Base-by-base conservation (phyloP, 2,113 vertebrate species). In the Mirounga angustirostris region DNA sequence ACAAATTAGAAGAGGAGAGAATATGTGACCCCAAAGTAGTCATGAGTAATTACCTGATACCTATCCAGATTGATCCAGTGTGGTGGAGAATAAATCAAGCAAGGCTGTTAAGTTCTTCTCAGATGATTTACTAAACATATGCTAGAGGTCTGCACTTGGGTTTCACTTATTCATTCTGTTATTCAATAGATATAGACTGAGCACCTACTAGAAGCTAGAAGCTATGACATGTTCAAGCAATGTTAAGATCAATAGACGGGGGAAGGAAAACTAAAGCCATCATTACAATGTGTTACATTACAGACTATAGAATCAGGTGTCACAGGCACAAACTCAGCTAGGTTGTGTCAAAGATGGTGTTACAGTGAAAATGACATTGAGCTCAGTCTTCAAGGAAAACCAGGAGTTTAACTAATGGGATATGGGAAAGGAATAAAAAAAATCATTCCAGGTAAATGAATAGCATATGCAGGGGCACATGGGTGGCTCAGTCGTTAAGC, bases 81-180 rank as follows among this genome's bases (percentile, higher is more conserved):
- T 81, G 0, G n/a, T 14, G 89, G 50, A 85, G 26, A 91, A 73
- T 30, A 89, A 95, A 56, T 46, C 71, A 91, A 56, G 52, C 24
- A 59, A 86, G 15, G 28, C 28, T 76, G 19, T 76, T 59, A 61
- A 85, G 5, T 1, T 56, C 22, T 40, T 80, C 33, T 80, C 63
- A 63, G 40, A 50, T 52, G n/a, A 59, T 50, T 96, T 74, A 89
- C 28, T n/a, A 67, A 92, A 28, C 16, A 30, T 30, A 26, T 46
- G 16, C 78, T 89, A 46, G 7, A 59, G 63, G 11, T 33, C 19
- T 56, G 6, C 40, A 36, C 19, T 12, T 56, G 26, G 18, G 30
- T 85, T 92, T 82, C 30, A 71, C 78, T 61, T 92, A 61, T 28
- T 78, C 56, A 78, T 65, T 94, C 52, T 95, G 16, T 73, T 87